Conservation (phyloP, 2,797 vertebrate species). For the Triplophysa yarkandensis region DNA sequence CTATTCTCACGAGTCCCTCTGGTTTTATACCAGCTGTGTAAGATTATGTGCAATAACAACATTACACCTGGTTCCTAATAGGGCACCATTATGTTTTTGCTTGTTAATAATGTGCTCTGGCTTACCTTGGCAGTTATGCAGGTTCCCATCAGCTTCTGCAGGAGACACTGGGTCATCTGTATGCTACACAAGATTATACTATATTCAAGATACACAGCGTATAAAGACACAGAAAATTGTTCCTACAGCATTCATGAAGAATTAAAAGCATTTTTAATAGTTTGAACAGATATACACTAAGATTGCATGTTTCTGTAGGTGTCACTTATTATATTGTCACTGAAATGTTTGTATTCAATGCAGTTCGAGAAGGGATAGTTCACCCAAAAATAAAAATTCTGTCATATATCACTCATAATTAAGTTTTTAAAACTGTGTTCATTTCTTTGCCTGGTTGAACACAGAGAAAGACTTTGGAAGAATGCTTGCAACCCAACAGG, state of each 20-base stretch:
- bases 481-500: too few species aligned
- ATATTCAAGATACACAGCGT: constrained; percentile 8
- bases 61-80: constrained; percentile 13
- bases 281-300: background rate
- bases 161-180: background rate
- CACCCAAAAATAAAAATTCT: too few species aligned
- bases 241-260: background rate
- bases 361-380: too few species aligned
- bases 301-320: background rate
- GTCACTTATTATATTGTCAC: too few species aligned
- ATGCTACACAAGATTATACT: constrained; percentile 11
- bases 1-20: background rate
- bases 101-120: constrained; percentile 21
- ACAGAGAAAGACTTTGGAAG: too few species aligned
- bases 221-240: background rate
- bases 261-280: background rate
- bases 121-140: constrained; percentile 17
- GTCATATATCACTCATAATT: too few species aligned
- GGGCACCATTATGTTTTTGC: constrained; percentile 14
- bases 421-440: too few species aligned
- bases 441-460: too few species aligned
- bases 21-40: constrained; percentile 15
- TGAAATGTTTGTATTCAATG: too few species aligned
- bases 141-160: background rate
- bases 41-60: constrained; percentile 12